phyloP scores from a whole-genome alignment of 2,888 invertebrate genomes.

The Sipha maydis region DNA sequence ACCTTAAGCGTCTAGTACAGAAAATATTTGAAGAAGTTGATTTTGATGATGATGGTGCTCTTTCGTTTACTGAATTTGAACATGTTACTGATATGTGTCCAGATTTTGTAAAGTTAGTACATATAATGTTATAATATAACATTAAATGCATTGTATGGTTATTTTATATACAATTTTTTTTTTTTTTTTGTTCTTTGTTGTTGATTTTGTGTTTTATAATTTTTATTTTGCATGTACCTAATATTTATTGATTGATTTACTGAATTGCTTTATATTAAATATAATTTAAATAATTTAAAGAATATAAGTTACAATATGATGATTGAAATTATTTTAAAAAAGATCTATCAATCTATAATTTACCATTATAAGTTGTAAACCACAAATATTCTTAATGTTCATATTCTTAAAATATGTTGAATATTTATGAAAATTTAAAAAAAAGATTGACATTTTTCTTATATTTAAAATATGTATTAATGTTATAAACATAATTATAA shows the following conservation, averaged over 20 bases:
- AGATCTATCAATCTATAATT: too few relatives aligned
- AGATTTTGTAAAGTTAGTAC: conserved; percentile 83
- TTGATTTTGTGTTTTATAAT: neutral
- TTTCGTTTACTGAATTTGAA: conserved; percentile 95
- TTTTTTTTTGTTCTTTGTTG: neutral
- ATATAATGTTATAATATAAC: neutral
- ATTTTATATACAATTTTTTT: neutral
- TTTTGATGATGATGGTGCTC: conserved; percentile 90
- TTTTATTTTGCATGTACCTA: neutral
- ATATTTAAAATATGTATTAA: too few relatives aligned
- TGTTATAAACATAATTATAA: too few relatives aligned
- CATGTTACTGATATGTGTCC: conserved; percentile 94
- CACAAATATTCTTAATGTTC: too few relatives aligned
- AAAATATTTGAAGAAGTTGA: conserved; percentile 93
- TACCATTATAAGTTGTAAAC: too few relatives aligned
- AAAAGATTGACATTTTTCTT: too few relatives aligned
- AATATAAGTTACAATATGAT: too few relatives aligned
- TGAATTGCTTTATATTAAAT: neutral
- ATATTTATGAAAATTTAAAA: too few relatives aligned
- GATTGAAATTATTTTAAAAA: too few relatives aligned
- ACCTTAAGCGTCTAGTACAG: conserved; percentile 82
- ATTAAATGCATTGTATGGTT: neutral
- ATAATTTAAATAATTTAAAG: too few relatives aligned
- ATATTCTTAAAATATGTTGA: too few relatives aligned
- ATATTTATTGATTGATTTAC: neutral